These are phyloP conservation scores for Noctuana brunneofusca DNA, from an alignment of 2,888 invertebrate genomes.

Conservation along the genomic window DNA sequence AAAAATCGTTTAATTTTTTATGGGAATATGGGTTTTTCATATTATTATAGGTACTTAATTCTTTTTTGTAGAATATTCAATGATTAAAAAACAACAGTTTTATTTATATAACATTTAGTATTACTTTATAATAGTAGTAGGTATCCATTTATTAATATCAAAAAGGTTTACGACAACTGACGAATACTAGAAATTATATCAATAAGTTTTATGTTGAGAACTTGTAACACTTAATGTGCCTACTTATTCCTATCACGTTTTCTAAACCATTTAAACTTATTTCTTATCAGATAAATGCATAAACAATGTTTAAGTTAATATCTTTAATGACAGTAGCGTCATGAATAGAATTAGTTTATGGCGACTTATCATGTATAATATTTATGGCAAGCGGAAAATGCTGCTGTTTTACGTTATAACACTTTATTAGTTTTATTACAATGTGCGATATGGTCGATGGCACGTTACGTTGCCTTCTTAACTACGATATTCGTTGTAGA, in stretches of 20 bases:
- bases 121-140: no score
- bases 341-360: constrained; percentile 28
- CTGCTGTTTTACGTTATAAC: constrained; percentile 27
- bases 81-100: no score
- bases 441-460: background rate
- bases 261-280: background rate
- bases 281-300: constrained; percentile 21
- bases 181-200: no score
- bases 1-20: no score
- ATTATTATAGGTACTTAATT: no score
- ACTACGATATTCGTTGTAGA: background rate
- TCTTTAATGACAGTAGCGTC: constrained; percentile 16
- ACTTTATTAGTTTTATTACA: constrained; percentile 22
- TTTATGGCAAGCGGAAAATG: constrained; percentile 32
- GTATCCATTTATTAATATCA: no score
- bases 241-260: constrained; percentile 21
- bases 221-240: background rate
- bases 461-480: background rate
- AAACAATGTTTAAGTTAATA: constrained; percentile 15
- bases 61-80: no score
- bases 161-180: no score
- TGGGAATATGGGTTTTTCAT: no score
- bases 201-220: background rate
- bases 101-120: no score
- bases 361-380: constrained; percentile 23